phyloP scores from a whole-genome alignment of 2,113 vertebrate genomes.

The Buteo buteo region DNA sequence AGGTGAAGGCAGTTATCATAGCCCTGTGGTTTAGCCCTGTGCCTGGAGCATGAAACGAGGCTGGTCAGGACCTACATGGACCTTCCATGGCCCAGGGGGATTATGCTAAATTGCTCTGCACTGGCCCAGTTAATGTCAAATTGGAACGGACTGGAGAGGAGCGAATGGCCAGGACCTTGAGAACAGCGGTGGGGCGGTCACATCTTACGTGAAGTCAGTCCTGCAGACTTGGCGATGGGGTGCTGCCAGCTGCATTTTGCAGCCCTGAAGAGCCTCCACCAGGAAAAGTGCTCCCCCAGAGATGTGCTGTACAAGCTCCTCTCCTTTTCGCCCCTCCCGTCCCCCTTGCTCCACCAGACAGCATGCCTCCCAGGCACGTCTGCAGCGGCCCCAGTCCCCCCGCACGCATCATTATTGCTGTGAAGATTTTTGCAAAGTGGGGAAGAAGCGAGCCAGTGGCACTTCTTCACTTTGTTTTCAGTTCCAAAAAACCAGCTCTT shows the following conservation, averaged over 20 bases:
- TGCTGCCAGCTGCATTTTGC: background rate
- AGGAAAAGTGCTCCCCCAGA: background rate
- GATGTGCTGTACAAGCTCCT: background rate
- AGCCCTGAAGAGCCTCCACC: background rate
- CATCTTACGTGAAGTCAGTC: background rate
- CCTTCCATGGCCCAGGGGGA: background rate
- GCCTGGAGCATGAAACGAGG: background rate
- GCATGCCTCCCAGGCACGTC: background rate
- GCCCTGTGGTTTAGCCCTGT: background rate
- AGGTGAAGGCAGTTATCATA: background rate
- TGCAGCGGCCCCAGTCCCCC: background rate
- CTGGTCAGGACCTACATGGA: background rate
- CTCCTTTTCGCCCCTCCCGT: background rate
- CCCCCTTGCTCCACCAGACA: background rate
- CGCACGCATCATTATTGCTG: background rate
- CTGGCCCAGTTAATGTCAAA: background rate
- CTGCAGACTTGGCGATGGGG: fast-evolving
- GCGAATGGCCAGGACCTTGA: background rate
- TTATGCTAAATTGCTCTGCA: background rate
- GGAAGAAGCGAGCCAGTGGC: background rate
- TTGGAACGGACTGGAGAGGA: background rate
- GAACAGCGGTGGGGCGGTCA: fast-evolving
- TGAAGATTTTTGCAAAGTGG: background rate
- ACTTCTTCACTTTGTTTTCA: background rate
- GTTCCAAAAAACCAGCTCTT: background rate